A percentile compares a stretch with the other conserved stretches of the same genome.
phyloP scores from a whole-genome alignment of 2,888 invertebrate genomes.

The Noctua janthe region DNA sequence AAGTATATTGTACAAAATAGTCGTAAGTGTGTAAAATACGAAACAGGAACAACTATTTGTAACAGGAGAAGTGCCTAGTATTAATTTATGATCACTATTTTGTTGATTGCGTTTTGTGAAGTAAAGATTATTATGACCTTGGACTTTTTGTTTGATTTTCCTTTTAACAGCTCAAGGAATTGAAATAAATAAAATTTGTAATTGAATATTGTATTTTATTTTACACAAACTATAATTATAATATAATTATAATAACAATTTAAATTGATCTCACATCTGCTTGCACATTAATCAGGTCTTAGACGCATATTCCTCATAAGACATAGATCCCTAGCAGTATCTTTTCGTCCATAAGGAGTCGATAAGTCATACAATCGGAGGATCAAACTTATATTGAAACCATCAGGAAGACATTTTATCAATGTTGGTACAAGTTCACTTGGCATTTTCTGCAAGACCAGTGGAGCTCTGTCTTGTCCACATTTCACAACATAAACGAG shows the following conservation, averaged over 20 bases:
- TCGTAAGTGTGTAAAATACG: slow-evolving; percentile 65
- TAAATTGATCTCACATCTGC: slow-evolving; percentile 23
- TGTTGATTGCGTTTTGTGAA: slow-evolving; percentile 81
- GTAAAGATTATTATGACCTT: slow-evolving; percentile 76
- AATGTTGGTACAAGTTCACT: slow-evolving; percentile 94
- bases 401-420: slow-evolving; percentile 94
- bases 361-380: slow-evolving; percentile 95
- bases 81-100: slow-evolving; percentile 79
- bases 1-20: slow-evolving; percentile 72
- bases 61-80: slow-evolving; percentile 70
- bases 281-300: slow-evolving; percentile 84
- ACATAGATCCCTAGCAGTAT: slow-evolving; percentile 96
- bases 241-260: slow-evolving; percentile 12
- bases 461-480: slow-evolving; percentile 93
- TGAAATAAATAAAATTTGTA: slow-evolving; percentile 28
- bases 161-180: background rate
- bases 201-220: slow-evolving; percentile 47
- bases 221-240: slow-evolving; percentile 29
- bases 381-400: slow-evolving; percentile 93
- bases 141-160: slow-evolving; percentile 62
- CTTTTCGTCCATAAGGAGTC: slow-evolving; percentile 94
- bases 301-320: slow-evolving; percentile 95
- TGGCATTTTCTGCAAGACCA: slow-evolving; percentile 94
- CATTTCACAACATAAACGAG: slow-evolving; percentile 94
- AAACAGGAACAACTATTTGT: slow-evolving; percentile 64